These are phyloP conservation scores for Cephalopachus bancanus DNA, from an alignment of 2,797 vertebrate species.

Conservation along the genomic window DNA sequence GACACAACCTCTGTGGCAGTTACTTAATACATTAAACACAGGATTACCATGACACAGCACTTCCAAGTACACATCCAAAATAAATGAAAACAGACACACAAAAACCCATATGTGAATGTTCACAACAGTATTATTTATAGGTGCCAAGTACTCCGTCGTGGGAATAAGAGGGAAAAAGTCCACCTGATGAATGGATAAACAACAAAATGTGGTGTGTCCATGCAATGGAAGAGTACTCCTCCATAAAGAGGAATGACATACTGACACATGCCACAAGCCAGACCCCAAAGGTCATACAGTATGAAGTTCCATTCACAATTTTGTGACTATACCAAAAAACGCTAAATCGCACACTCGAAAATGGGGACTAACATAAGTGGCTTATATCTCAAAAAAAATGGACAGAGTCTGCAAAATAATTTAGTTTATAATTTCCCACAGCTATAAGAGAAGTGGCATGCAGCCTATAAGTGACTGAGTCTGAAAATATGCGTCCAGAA, in stretches of 20 bases:
- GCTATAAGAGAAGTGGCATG: conserved; percentile 12
- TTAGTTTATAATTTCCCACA: conserved; percentile 25
- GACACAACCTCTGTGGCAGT: background rate
- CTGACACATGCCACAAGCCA: background rate
- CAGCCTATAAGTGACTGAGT: background rate
- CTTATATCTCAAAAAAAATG: conserved; percentile 1
- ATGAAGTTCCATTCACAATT: background rate
- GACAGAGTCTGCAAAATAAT: conserved; percentile 53
- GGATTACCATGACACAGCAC: background rate
- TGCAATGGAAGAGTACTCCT: background rate
- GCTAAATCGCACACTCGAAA: background rate
- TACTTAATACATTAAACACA: conserved; percentile 21
- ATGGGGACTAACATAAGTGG: background rate
- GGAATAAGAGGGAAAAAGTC: background rate
- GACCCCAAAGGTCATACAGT: conserved; percentile 23
- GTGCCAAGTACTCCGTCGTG: too few relatives aligned
- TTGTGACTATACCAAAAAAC: conserved; percentile 15
- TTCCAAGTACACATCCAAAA: background rate
- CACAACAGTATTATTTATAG: background rate
- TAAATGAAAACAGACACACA: background rate
- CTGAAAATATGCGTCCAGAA: conserved; percentile 14
- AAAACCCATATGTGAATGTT: background rate
- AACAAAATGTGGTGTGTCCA: background rate
- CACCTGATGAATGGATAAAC: background rate
- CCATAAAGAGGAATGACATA: background rate